Evolutionary conservation across 2,797 vertebrate species (phyloP).

Genomic region (Micrastur ruficollis): DNA sequence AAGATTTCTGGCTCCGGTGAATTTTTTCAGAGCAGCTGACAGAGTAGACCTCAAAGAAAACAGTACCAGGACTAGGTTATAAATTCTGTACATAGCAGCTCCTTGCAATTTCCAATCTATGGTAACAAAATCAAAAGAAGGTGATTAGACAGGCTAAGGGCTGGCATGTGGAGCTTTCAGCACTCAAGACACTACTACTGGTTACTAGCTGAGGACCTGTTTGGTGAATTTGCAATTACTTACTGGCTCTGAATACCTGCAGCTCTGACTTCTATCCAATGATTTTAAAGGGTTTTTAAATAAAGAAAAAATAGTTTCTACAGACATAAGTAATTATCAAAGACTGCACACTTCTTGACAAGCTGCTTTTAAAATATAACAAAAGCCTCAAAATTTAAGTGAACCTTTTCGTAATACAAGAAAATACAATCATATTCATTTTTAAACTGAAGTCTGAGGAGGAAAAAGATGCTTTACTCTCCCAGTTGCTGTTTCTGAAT

Average conservation of each 20-base stretch:
- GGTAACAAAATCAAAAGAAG: constrained; percentile 30
- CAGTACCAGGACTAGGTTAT: constrained; percentile 1
- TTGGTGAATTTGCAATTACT: background rate
- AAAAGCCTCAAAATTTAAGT: background rate
- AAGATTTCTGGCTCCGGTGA: background rate
- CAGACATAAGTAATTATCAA: background rate
- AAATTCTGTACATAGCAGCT: constrained; percentile 53
- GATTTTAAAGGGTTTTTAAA: background rate
- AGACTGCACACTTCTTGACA: background rate
- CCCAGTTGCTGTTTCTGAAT: background rate
- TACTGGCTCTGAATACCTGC: background rate
- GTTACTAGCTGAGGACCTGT: background rate
- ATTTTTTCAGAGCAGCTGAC: constrained; percentile 31
- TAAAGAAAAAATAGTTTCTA: background rate
- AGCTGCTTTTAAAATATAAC: background rate
- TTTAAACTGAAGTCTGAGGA: background rate
- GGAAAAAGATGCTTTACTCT: background rate
- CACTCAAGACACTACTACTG: constrained; percentile 14
- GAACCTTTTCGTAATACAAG: background rate
- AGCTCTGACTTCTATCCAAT: background rate
- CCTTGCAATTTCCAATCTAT: constrained; percentile 40
- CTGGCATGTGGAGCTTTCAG: constrained; percentile 36
- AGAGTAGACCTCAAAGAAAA: constrained; percentile 47
- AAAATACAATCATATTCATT: background rate
- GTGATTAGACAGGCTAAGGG: background rate